Conservation (phyloP, 2,888 invertebrate genomes). For the Lathronympha strigana region DNA sequence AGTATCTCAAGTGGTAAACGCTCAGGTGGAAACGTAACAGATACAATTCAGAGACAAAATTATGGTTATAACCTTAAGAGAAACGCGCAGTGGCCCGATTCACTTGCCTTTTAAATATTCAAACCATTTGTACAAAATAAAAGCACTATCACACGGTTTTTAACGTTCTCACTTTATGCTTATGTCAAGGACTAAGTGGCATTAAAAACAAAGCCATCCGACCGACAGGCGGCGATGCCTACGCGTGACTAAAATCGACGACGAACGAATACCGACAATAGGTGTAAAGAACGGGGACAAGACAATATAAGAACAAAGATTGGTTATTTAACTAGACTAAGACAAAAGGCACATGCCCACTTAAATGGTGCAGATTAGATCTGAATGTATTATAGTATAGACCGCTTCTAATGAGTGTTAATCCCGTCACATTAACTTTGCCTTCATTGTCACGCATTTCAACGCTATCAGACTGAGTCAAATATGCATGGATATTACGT, state of each 20-base stretch:
- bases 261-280: constrained; percentile 58
- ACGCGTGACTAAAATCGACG: constrained; percentile 74
- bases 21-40: constrained; percentile 30
- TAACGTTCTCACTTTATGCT: constrained; percentile 29
- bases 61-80: constrained; percentile 25
- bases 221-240: constrained; percentile 68
- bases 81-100: constrained; percentile 28
- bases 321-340: constrained; percentile 46
- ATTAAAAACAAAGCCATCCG: constrained; percentile 60
- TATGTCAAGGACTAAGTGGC: constrained; percentile 41
- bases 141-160: constrained; percentile 32
- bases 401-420: not conserved
- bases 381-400: constrained; percentile 30
- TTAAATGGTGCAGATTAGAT: constrained; percentile 42
- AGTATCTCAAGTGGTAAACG: constrained; percentile 29
- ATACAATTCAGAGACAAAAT: constrained; percentile 31
- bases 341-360: constrained; percentile 23
- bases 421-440: constrained; percentile 13
- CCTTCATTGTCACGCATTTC: constrained; percentile 1
- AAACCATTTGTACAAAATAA: constrained; percentile 12
- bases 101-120: constrained; percentile 26
- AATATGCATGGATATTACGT: constrained; percentile 57
- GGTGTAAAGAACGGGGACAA: constrained; percentile 60
- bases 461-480: constrained; percentile 33
- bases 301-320: constrained; percentile 55